These are phyloP conservation scores for Subanguina moxae DNA, from an alignment of 1,140 invertebrate genomes.

Conservation along the genomic window DNA sequence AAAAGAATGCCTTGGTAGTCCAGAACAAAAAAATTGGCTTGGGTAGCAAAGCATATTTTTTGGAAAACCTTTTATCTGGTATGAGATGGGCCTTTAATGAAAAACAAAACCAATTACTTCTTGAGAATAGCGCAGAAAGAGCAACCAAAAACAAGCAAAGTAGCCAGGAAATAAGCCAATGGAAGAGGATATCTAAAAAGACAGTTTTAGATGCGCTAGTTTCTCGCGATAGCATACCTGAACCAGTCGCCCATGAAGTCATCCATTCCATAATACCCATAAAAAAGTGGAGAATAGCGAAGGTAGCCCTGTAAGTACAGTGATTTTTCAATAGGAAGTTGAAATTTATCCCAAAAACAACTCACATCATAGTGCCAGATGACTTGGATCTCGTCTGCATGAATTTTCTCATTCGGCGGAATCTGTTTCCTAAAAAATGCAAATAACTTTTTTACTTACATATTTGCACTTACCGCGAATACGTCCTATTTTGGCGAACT, in stretches of 20 bases:
- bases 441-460: conserved; percentile 60
- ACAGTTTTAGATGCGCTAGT: too few relatives aligned
- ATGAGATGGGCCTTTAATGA: too few relatives aligned
- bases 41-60: too few relatives aligned
- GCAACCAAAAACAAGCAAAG: conserved; percentile 81
- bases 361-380: conserved; percentile 34
- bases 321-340: background rate
- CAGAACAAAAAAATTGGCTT: too few relatives aligned
- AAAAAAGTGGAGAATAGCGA: conserved; percentile 90
- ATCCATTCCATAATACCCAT: conserved; percentile 74
- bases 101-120: conserved; percentile 73
- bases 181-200: conserved; percentile 72
- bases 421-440: conserved; percentile 68
- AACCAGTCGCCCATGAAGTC: conserved; percentile 62
- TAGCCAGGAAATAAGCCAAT: conserved; percentile 86
- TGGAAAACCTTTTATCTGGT: background rate
- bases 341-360: conserved; percentile 3
- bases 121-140: conserved; percentile 87
- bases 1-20: too few relatives aligned
- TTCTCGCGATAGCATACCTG: conserved; percentile 60
- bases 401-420: conserved; percentile 71
- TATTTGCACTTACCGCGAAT: conserved; percentile 66
- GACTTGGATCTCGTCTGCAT: conserved; percentile 70
- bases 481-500: too few relatives aligned
- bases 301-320: conserved; percentile 67